Evolutionary conservation across 2,888 invertebrate species (phyloP).

Genomic region (Uropetala carovei): DNA sequence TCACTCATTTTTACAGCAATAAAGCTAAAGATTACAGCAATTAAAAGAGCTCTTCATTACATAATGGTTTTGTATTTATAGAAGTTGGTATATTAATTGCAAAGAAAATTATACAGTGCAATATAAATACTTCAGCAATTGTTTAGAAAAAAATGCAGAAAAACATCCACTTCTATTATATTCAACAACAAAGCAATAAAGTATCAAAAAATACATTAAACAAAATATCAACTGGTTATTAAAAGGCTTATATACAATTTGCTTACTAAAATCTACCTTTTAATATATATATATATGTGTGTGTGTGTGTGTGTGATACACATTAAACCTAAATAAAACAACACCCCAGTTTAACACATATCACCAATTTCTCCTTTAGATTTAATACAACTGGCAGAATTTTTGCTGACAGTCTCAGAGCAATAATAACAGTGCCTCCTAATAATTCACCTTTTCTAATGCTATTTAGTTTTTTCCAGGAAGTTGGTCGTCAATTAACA

Average conservation of each 20-base stretch:
- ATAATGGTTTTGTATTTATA: neutral
- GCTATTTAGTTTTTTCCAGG: constrained; percentile 33
- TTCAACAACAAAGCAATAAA: constrained; percentile 43
- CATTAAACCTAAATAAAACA: constrained; percentile 50
- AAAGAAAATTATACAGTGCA: constrained; percentile 32
- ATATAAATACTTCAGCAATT: neutral
- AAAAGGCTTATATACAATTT: constrained; percentile 47
- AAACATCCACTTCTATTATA: neutral
- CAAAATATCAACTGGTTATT: constrained; percentile 43
- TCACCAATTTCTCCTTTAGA: constrained; percentile 39
- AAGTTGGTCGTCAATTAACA: constrained; percentile 28
- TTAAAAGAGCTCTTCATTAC: neutral
- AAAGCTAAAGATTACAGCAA: neutral
- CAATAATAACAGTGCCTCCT: constrained; percentile 36
- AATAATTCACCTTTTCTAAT: constrained; percentile 44
- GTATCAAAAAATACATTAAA: constrained; percentile 40
- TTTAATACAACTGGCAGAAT: constrained; percentile 48
- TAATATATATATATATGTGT: no score
- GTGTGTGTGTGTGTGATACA: constrained; percentile 43
- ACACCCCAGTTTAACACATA: constrained; percentile 60
- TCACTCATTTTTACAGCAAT: neutral
- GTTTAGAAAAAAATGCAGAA: neutral
- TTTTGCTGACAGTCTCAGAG: constrained; percentile 43
- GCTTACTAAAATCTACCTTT: constrained; percentile 43
- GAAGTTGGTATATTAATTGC: neutral